Evolutionary conservation across 2,888 invertebrate species (phyloP).

Genomic region (Euplagia quadripunctaria): DNA sequence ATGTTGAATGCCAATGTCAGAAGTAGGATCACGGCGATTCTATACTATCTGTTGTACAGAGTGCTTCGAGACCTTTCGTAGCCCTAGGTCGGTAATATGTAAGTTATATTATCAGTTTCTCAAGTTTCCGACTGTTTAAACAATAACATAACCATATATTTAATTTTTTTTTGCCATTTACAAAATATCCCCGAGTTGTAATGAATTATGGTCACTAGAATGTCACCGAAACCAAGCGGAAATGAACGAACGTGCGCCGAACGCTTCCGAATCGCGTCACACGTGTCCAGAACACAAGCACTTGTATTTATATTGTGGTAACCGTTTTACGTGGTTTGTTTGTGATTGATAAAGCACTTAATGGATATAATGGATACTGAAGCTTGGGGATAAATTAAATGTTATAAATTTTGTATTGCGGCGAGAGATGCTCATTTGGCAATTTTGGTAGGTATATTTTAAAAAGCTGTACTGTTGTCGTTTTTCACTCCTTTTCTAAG

Average conservation of each 20-base stretch:
- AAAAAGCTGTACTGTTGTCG: no score
- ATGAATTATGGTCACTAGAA: conserved; percentile 49
- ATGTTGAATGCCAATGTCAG: neutral
- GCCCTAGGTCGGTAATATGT: neutral
- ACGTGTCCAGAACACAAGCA: conserved; percentile 43
- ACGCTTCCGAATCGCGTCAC: conserved; percentile 63
- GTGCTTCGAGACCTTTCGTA: neutral
- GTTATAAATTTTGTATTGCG: neutral
- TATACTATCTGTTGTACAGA: neutral
- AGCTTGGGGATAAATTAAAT: neutral
- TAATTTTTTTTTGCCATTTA: no score
- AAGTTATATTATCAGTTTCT: no score
- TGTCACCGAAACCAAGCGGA: conserved; percentile 67
- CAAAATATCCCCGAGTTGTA: conserved; percentile 6
- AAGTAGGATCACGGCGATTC: neutral
- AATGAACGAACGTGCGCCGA: conserved; percentile 68
- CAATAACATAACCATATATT: no score
- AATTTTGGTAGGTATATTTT: no score
- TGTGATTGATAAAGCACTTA: conserved; percentile 21
- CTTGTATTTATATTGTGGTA: conserved; percentile 51
- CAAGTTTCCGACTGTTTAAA: neutral
- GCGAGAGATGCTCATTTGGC: neutral
- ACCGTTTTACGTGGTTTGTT: conserved; percentile 35
- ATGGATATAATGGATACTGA: neutral
- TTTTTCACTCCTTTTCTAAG: neutral